These are phyloP conservation scores for Leucophora obtusa DNA, from an alignment of 2,888 invertebrate genomes.

Conservation along the genomic window DNA sequence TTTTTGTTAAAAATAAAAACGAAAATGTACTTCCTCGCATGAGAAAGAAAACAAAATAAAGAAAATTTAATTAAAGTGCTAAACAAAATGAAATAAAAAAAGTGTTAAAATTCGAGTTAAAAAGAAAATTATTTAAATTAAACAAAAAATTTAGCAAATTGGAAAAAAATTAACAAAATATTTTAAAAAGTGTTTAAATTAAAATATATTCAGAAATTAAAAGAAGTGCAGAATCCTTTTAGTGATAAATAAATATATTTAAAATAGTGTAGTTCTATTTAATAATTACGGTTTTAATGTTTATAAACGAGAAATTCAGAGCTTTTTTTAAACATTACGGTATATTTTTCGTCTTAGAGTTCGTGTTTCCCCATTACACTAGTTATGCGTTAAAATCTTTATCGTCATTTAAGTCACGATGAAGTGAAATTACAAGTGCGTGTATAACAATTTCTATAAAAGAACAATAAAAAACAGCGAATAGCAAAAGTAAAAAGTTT, in stretches of 20 bases:
- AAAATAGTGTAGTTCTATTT: not conserved
- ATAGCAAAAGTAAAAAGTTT: not conserved
- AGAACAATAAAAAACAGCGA: conserved; percentile 8
- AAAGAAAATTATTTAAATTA: conserved; percentile 11
- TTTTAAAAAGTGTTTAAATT: not conserved
- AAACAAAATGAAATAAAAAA: conserved; percentile 8
- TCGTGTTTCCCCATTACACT: too few relatives aligned
- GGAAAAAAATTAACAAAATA: conserved; percentile 16
- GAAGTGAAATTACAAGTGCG: not conserved
- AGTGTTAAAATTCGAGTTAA: not conserved
- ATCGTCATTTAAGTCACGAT: not conserved
- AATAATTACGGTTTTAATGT: conserved; percentile 12
- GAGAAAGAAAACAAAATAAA: conserved; percentile 5
- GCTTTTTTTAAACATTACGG: conserved; percentile 33
- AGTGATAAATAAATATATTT: not conserved
- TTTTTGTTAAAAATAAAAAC: not conserved
- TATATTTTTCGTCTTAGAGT: not conserved
- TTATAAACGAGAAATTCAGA: conserved; percentile 30
- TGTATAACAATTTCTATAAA: not conserved
- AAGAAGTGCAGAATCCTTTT: not conserved
- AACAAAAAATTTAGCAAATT: conserved; percentile 17
- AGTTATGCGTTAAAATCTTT: not conserved
- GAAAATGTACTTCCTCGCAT: conserved; percentile 13
- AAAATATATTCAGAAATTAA: conserved; percentile 14
- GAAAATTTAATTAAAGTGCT: conserved; percentile 7